Evolutionary conservation across 2,888 invertebrate genomes (phyloP), one percentile per base, ranked within the genome.

Genomic region (Tenthredo distinguenda): DNA sequence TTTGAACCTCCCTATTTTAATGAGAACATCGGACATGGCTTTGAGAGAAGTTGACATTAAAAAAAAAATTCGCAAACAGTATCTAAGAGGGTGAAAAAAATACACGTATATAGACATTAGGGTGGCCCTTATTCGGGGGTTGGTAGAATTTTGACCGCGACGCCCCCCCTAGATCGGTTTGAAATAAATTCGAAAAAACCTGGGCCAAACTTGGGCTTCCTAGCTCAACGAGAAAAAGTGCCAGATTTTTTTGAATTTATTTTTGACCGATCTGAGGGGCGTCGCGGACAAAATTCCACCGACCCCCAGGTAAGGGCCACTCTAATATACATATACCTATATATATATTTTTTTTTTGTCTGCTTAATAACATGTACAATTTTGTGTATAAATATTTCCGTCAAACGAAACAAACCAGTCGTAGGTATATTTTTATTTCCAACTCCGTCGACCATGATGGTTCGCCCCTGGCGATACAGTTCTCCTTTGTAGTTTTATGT

Each of bases 401-500:
- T 18, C 47, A 43, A 47, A 47, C 31, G 26, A 47, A 37, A 47
- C 43, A 10, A 76, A 12, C 76, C n/a, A 21, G 26, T 43, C 43
- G 47, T 47, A 47, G 26, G 1, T 40, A 1, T 76, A n/a, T 31
- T 76, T n/a, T 55, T 37, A 9, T 40, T 15, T 21, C 55, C 26
- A 77, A 50, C 21, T 26, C 55, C 12, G 31, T 18, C 34, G 77
- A 71, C 71, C 37, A 55, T n/a, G 47, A 55, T 55, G 18, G 71
- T 37, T 71, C 3, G n/a, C n/a, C 71, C 37, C 5, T 71, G 21
- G 40, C 40, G 34, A 55, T n/a, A 55, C 31, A 50, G 62, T 85
- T 87, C 85, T 85, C 87, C 88, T 89, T 89, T 90, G 88, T 89
- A 88, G 87, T 90, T 89, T 89, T 87, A 90, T 88, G 88, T 89